Base-by-base conservation (phyloP, 2,888 invertebrate species). In the Lycaena phlaeas region DNA sequence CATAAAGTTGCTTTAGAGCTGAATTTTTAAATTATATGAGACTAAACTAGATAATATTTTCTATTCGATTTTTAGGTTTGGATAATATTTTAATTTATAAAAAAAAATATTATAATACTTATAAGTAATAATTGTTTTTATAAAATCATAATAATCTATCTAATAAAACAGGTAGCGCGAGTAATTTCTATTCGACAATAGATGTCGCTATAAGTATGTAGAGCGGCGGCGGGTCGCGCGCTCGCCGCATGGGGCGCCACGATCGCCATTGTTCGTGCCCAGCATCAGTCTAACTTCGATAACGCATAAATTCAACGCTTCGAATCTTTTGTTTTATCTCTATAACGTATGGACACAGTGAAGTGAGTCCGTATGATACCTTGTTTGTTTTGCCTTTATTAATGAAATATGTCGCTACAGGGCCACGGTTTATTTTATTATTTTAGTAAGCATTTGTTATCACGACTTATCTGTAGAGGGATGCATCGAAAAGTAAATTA, bases 381-480 rank as follows among this genome's bases (percentile, higher is more conserved):
- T 63, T 70, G 66, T 61, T 82, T 71, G 76, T 81, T 82, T 84
- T 82, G 68, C 63, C 73, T 82, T 84, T 82, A 78, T 82, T 84
- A 84, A 82, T 84, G 79, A 82, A 84, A 84, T 84, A 84, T 82
- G 81, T 81, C 81, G 79, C 78, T 77, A 67, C 68, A 64, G 50
- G 44, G 62, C 62, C 56, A 64, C 56, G 63, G 72, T 61, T 78
- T 78, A 78, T 82, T 81, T 79, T 82, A 77, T 82, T 82, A 79
- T 81, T 81, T 82, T 79, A 81, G 79, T 82, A 77, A 79, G 77
- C 78, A 81, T 82, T 81, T 75, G 78, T 84, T 84, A 81, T 84
- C 81, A 84, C 79, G 82, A 81, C 74, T 82, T 81, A 82, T 82
- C 82, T 78, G 67, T 67, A 71, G 67, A 69, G 68, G 68, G 74